Conservation (phyloP, 2,888 invertebrate genomes). For the Eueremaeus valkanovi region DNA sequence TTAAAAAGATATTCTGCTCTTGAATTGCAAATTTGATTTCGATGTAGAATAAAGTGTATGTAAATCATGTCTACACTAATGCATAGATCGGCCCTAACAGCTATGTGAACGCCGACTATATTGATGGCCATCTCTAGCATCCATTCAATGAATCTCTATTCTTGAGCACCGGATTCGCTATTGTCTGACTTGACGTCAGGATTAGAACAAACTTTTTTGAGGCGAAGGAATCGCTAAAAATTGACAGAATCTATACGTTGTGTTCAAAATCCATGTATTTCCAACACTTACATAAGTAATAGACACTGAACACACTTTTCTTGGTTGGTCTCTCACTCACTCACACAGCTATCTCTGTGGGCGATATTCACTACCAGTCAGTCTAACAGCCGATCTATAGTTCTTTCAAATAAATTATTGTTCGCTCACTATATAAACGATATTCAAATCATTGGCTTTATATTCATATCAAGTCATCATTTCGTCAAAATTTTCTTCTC, state of each 20-base stretch:
- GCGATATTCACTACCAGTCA: not conserved
- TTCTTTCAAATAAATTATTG: not conserved
- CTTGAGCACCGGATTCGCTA: constrained; percentile 21
- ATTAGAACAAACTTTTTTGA: constrained; percentile 10
- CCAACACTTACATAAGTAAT: not conserved
- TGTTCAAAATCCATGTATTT: not conserved
- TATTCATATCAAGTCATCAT: too few relatives aligned
- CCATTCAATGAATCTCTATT: too few relatives aligned
- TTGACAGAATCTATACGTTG: constrained; percentile 28
- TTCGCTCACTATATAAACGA: not conserved
- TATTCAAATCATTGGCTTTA: too few relatives aligned
- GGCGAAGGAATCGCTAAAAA: not conserved
- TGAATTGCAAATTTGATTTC: constrained; percentile 4
- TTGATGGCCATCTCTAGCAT: not conserved
- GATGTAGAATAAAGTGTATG: not conserved
- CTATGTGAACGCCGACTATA: not conserved
- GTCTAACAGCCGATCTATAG: not conserved
- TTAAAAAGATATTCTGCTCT: not conserved
- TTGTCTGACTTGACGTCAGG: constrained; percentile 33
- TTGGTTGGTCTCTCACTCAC: not conserved
- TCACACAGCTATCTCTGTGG: not conserved
- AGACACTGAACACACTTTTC: not conserved
- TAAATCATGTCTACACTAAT: constrained; percentile 10
- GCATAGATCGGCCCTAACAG: not conserved
- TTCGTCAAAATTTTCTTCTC: too few relatives aligned